A percentile compares a stretch with the other conserved stretches of the same genome.
phyloP scores from a whole-genome alignment of 2,888 invertebrate genomes.

The Lissocephala sabroskyi region DNA sequence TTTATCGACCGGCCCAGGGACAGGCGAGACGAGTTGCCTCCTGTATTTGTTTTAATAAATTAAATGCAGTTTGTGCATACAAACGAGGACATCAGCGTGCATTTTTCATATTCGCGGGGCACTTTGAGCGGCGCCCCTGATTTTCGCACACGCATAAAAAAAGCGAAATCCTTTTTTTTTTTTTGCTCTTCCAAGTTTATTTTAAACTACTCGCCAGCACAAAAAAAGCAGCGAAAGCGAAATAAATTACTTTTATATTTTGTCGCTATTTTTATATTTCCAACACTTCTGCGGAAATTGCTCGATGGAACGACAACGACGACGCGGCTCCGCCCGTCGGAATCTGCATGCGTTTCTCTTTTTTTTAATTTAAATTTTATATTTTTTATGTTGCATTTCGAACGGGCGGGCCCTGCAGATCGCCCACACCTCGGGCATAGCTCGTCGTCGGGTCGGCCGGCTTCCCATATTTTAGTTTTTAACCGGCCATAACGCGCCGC shows the following conservation, averaged over 20 bases:
- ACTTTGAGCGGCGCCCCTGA: too few species aligned
- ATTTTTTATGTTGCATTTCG: too few species aligned
- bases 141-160: too few species aligned
- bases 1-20: too few species aligned
- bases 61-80: conserved; percentile 56
- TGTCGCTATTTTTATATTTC: conserved; percentile 64
- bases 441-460: too few species aligned
- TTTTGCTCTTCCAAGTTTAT: conserved; percentile 1
- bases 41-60: conserved; percentile 55
- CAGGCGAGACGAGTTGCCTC: too few species aligned
- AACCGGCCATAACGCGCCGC: too few species aligned
- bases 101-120: conserved; percentile 41
- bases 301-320: conserved; percentile 45
- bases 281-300: conserved; percentile 65
- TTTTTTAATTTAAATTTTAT: too few species aligned
- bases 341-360: conserved; percentile 20
- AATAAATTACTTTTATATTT: conserved; percentile 64
- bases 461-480: too few species aligned
- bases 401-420: too few species aligned
- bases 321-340: too few species aligned
- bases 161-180: conserved; percentile 9
- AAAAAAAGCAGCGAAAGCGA: conserved; percentile 31
- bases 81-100: conserved; percentile 56
- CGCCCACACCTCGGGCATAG: too few species aligned
- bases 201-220: conserved; percentile 28